Conservation (phyloP, 2,113 vertebrate genomes). For the Albula goreensis region DNA sequence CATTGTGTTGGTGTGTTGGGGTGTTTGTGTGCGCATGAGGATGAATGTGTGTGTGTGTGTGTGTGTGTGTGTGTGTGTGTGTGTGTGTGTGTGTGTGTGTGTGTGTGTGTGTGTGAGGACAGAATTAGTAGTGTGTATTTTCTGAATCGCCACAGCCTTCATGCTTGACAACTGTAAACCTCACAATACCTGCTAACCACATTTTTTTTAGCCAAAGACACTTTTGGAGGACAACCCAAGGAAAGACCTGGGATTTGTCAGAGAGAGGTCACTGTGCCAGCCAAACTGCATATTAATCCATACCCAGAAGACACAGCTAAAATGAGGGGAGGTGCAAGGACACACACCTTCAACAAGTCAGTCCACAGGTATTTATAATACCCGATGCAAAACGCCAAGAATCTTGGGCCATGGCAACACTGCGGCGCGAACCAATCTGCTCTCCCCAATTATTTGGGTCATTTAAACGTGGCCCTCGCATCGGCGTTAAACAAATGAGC, state of each 20-base stretch:
- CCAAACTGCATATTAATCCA: constrained; percentile 75
- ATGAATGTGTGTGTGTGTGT: constrained; percentile 7
- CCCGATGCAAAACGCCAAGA: constrained; percentile 59
- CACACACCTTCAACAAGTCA: constrained; percentile 71
- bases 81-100: constrained; percentile 7
- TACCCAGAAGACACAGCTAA: constrained; percentile 66
- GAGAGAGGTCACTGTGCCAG: constrained; percentile 60
- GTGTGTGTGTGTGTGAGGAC: too few relatives aligned
- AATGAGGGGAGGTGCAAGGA: constrained; percentile 69
- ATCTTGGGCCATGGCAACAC: constrained; percentile 37
- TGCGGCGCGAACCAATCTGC: constrained; percentile 43
- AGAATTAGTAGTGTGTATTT: too few relatives aligned
- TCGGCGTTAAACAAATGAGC: constrained; percentile 52
- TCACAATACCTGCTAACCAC: not conserved
- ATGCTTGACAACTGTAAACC: not conserved
- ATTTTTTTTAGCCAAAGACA: constrained; percentile 28
- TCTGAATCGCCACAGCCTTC: not conserved
- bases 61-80: constrained; percentile 12
- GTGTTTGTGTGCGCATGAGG: too few relatives aligned
- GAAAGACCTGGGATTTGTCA: constrained; percentile 63
- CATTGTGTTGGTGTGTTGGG: not conserved
- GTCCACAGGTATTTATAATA: constrained; percentile 63
- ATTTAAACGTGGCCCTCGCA: constrained; percentile 46
- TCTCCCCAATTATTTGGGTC: constrained; percentile 47
- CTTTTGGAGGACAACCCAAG: constrained; percentile 49